These are phyloP conservation scores for Acanthosepion lycidas DNA, from an alignment of 2,888 invertebrate genomes.

Conservation along the genomic window DNA sequence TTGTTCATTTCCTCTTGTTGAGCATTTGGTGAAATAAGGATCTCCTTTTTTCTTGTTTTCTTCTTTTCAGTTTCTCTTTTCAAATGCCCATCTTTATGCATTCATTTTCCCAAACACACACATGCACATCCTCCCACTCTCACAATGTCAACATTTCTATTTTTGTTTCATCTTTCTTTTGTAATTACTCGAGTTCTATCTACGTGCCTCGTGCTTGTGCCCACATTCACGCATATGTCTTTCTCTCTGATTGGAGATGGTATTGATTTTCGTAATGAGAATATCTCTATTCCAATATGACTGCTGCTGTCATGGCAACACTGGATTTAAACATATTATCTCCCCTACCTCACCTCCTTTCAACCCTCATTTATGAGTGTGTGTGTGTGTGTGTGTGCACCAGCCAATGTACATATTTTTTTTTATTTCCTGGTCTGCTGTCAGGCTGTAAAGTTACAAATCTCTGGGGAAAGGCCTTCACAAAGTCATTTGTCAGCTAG, in stretches of 20 bases:
- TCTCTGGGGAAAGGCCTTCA: slow-evolving; percentile 7
- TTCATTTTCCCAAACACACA: too few species aligned
- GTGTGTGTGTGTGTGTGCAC: background rate
- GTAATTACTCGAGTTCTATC: too few species aligned
- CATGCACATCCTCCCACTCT: too few species aligned
- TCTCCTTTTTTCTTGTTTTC: too few species aligned
- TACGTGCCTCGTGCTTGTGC: background rate
- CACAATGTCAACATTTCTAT: too few species aligned
- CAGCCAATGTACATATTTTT: background rate
- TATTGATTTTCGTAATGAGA: slow-evolving; percentile 46
- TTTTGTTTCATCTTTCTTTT: too few species aligned
- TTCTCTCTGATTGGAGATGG: slow-evolving; percentile 39
- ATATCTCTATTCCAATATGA: slow-evolving; percentile 41
- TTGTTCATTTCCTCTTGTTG: too few species aligned
- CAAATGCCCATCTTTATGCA: too few species aligned
- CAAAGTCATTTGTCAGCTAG: slow-evolving; percentile 9
- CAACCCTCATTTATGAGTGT: background rate
- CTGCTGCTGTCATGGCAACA: slow-evolving; percentile 37
- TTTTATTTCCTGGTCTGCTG: background rate
- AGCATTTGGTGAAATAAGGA: too few species aligned
- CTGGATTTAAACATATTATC: slow-evolving; percentile 40
- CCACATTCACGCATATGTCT: background rate
- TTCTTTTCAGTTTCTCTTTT: too few species aligned
- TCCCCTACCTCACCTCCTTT: background rate
- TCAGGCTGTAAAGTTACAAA: background rate